These are phyloP conservation scores for Andricus grossulariae DNA, from an alignment of 1,140 invertebrate species.

Conservation along the genomic window DNA sequence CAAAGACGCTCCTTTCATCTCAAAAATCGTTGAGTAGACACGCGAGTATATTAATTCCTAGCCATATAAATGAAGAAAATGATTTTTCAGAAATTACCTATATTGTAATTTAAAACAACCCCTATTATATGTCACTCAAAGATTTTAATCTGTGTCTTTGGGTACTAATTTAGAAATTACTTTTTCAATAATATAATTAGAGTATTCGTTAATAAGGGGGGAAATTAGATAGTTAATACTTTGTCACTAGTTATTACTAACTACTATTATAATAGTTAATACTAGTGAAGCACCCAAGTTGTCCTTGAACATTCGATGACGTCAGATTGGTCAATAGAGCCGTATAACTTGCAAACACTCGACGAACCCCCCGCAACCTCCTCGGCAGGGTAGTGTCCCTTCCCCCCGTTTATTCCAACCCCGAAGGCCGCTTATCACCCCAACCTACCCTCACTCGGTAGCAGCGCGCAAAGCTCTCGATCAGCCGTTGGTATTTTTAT, in stretches of 20 bases:
- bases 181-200: no score
- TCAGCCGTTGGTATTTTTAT: conserved; percentile 72
- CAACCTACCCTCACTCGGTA: conserved; percentile 57
- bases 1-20: background rate
- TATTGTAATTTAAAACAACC: no score
- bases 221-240: no score
- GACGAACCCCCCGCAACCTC: background rate
- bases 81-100: no score
- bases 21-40: no score
- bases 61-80: no score
- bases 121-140: no score
- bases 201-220: no score
- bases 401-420: conserved; percentile 58
- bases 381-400: conserved; percentile 37
- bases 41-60: background rate
- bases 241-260: no score
- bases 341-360: conserved; percentile 16
- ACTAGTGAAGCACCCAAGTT: background rate
- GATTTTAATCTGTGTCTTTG: no score
- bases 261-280: no score
- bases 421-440: conserved; percentile 66
- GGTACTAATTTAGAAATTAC: no score
- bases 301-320: conserved; percentile 38
- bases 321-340: conserved; percentile 52
- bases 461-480: conserved; percentile 70